These are phyloP conservation scores for Tapirus indicus DNA, from an alignment of 2,797 vertebrate genomes.

Conservation along the genomic window DNA sequence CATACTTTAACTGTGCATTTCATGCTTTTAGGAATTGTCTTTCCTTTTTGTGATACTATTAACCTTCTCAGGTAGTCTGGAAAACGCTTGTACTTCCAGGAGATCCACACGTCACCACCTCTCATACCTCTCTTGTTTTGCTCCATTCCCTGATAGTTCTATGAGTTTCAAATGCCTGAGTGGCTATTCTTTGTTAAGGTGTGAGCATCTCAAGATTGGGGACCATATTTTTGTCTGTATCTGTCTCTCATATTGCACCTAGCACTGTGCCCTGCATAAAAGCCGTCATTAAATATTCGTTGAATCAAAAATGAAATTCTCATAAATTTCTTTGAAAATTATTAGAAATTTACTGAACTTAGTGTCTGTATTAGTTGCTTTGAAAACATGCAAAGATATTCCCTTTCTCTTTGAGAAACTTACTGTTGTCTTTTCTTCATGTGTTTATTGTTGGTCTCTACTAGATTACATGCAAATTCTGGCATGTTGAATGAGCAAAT, in stretches of 20 bases:
- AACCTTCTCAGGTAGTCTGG: neutral
- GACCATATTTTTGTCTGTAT: neutral
- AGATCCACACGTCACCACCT: accelerated
- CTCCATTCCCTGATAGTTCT: neutral
- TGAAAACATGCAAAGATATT: neutral
- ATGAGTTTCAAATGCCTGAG: accelerated
- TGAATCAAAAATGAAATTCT: neutral
- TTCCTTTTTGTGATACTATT: neutral
- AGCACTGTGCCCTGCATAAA: neutral
- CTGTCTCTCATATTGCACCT: neutral
- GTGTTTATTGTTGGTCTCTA: neutral
- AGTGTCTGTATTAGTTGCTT: neutral
- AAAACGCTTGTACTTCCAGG: neutral
- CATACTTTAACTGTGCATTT: neutral
- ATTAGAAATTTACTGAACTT: neutral
- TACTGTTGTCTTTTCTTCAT: neutral
- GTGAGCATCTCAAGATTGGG: neutral
- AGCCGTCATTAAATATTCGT: neutral
- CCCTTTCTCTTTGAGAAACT: neutral
- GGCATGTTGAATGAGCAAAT: neutral
- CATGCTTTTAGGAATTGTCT: neutral
- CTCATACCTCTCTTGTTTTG: neutral
- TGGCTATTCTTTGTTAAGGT: neutral
- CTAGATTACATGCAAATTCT: neutral
- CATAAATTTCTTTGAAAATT: neutral